Conservation (phyloP, 2,113 vertebrate species). For the Kobus ellipsiprymnus region DNA sequence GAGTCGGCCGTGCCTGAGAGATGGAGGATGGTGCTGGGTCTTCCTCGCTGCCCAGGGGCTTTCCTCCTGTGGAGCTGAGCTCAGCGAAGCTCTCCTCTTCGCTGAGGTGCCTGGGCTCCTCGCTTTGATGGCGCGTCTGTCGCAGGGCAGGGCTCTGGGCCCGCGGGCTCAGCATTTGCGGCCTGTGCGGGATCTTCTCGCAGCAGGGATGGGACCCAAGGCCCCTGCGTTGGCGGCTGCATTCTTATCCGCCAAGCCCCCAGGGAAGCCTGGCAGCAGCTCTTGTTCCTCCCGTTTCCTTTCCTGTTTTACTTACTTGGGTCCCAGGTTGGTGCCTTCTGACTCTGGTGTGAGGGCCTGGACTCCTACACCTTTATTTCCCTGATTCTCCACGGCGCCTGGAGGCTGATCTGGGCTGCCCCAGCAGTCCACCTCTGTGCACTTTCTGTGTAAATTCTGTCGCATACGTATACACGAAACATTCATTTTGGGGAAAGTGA, state of each 20-base stretch:
- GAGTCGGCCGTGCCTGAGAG: fast-evolving
- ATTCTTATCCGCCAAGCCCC: not conserved
- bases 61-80: too few relatives aligned
- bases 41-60: too few relatives aligned
- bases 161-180: fast-evolving
- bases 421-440: too few relatives aligned
- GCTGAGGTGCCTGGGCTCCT: fast-evolving
- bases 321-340: not conserved
- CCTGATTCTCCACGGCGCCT: fast-evolving
- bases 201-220: not conserved
- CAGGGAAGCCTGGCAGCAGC: fast-evolving
- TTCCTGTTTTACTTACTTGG: fast-evolving
- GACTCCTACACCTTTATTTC: fast-evolving
- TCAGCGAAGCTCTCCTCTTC: fast-evolving
- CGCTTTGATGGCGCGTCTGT: fast-evolving
- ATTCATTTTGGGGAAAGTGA: not conserved
- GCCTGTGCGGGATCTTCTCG: fast-evolving
- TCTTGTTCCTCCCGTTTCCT: fast-evolving
- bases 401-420: not conserved
- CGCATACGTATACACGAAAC: fast-evolving
- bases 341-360: fast-evolving
- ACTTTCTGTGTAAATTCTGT: not conserved
- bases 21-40: too few relatives aligned
- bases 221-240: fast-evolving
- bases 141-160: not conserved